These are phyloP conservation scores for Solenopsis invicta DNA, from an alignment of 1,140 invertebrate species.

Conservation along the genomic window DNA sequence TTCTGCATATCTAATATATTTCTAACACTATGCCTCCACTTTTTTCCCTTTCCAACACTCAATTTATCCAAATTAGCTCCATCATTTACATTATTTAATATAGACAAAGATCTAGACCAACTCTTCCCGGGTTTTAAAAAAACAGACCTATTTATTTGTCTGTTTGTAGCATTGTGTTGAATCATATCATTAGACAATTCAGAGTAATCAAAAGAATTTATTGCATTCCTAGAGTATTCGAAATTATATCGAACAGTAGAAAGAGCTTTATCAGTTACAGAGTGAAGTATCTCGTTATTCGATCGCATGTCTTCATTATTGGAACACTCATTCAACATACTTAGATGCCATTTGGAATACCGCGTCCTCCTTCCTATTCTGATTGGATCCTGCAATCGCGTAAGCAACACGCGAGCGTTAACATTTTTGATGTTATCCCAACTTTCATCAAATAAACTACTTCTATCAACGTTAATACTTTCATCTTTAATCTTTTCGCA, in stretches of 20 bases:
- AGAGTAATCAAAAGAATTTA: neutral
- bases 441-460: slow-evolving; percentile 3
- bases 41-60: slow-evolving; percentile 79
- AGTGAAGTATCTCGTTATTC: neutral
- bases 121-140: slow-evolving; percentile 83
- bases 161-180: neutral
- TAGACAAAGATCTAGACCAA: slow-evolving; percentile 85
- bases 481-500: neutral
- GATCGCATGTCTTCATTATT: neutral
- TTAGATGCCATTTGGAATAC: slow-evolving; percentile 67
- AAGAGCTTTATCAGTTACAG: neutral
- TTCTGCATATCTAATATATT: slow-evolving; percentile 81
- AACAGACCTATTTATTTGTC: slow-evolving; percentile 64
- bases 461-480: neutral
- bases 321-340: slow-evolving; percentile 46
- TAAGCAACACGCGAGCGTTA: slow-evolving; percentile 50
- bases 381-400: slow-evolving; percentile 71
- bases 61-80: slow-evolving; percentile 75
- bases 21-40: slow-evolving; percentile 81
- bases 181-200: neutral
- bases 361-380: slow-evolving; percentile 70
- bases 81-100: slow-evolving; percentile 80
- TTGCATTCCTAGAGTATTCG: neutral
- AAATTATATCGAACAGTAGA: neutral
- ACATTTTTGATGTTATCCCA: neutral